Evolutionary conservation across 1,140 invertebrate species (phyloP).

Genomic region (Lineus longissimus): DNA sequence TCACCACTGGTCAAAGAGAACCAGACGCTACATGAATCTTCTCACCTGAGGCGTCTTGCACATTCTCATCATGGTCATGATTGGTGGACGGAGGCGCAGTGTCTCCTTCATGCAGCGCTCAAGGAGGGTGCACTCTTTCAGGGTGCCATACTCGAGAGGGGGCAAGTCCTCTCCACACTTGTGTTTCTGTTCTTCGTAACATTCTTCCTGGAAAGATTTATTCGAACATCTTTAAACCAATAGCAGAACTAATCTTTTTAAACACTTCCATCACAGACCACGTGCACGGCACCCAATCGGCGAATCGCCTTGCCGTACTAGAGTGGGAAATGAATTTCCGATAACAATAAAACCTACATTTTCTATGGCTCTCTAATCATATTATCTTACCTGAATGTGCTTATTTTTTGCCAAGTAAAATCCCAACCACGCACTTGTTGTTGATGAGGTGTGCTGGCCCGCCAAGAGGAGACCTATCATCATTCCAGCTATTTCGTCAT

Average conservation of each 20-base stretch:
- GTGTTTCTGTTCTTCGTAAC: slow-evolving; percentile 27
- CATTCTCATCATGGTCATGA: slow-evolving; percentile 46
- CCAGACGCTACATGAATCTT: too few species aligned
- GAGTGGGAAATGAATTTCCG: too few species aligned
- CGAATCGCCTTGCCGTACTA: too few species aligned
- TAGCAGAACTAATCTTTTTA: background rate
- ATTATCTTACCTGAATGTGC: slow-evolving; percentile 26
- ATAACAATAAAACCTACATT: too few species aligned
- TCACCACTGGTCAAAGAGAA: too few species aligned
- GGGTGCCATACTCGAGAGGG: slow-evolving; percentile 28
- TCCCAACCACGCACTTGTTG: slow-evolving; percentile 38
- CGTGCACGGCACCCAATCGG: too few species aligned
- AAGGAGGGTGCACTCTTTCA: slow-evolving; percentile 35
- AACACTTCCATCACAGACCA: too few species aligned
- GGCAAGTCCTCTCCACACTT: slow-evolving; percentile 25
- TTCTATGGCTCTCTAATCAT: too few species aligned
- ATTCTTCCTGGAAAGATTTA: slow-evolving; percentile 16
- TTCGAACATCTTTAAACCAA: background rate
- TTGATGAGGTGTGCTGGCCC: slow-evolving; percentile 47
- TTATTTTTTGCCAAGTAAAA: slow-evolving; percentile 40
- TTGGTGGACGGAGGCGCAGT: slow-evolving; percentile 38
- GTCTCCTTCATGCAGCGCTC: slow-evolving; percentile 44
- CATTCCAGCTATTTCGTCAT: slow-evolving; percentile 45
- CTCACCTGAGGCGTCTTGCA: slow-evolving; percentile 32
- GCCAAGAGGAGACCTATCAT: slow-evolving; percentile 43